Percentiles rank a stretch among this genome's conserved stretches.
Evolutionary conservation across 2,888 invertebrate genomes (phyloP).

Genomic region (Himalopsyche anomala): DNA sequence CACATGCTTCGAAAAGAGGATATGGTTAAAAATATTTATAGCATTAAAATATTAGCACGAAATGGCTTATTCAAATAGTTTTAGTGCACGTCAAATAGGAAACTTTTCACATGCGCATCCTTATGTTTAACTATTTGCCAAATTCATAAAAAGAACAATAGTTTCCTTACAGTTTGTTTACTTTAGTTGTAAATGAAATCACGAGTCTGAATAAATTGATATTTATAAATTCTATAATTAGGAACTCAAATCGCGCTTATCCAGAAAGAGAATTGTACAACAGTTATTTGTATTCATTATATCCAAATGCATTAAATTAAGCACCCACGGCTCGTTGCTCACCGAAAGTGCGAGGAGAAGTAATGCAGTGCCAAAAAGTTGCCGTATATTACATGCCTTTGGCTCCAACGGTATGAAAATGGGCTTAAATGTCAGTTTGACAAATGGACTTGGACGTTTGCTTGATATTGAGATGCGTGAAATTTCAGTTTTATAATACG

Average conservation of each 20-base stretch:
- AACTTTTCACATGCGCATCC: too few species aligned
- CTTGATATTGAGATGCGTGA: conserved; percentile 13
- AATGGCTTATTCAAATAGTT: too few species aligned
- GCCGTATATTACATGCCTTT: conserved; percentile 1
- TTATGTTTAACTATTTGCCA: too few species aligned
- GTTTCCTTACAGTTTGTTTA: too few species aligned
- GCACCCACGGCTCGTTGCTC: conserved; percentile 24
- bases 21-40: too few species aligned
- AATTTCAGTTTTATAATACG: neutral
- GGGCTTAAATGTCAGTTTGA: conserved; percentile 16
- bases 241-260: neutral
- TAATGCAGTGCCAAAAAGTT: conserved; percentile 5
- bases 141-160: too few species aligned
- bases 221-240: too few species aligned
- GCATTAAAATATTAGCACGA: too few species aligned
- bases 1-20: too few species aligned
- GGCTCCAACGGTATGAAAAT: neutral
- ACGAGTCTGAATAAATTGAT: too few species aligned
- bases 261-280: neutral
- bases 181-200: too few species aligned
- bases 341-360: neutral
- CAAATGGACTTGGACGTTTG: neutral
- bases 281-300: conserved; percentile 17
- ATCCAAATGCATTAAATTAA: neutral
- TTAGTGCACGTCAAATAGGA: too few species aligned